Percentiles rank a stretch among this genome's conserved stretches.
Conservation (phyloP, 2,113 vertebrate species). For the Bubalus kerabau region DNA sequence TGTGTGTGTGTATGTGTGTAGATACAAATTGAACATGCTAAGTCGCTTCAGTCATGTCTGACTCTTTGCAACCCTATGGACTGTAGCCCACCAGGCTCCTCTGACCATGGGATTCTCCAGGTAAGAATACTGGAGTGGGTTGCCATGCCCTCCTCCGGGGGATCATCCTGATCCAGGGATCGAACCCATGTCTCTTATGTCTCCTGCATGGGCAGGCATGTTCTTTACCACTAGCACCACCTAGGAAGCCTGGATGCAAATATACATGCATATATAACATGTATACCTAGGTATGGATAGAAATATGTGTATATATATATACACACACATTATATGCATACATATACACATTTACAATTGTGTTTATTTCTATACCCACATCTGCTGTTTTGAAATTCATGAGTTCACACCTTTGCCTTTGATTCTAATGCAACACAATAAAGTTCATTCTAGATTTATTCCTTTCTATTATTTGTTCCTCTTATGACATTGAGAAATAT, state of each 20-base stretch:
- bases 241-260: background rate
- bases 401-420: background rate
- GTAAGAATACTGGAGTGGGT: background rate
- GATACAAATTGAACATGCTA: background rate
- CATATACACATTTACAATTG: background rate
- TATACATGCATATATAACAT: background rate
- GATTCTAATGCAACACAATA: background rate
- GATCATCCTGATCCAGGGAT: background rate
- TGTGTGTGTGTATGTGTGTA: background rate
- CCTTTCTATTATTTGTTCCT: background rate
- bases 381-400: background rate
- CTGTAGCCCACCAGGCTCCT: background rate
- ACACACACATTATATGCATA: background rate
- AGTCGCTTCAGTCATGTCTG: background rate
- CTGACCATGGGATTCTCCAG: background rate
- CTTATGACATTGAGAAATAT: background rate
- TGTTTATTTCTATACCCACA: background rate
- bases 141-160: background rate
- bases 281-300: background rate
- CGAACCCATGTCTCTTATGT: background rate
- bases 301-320: background rate
- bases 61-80: background rate
- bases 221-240: background rate
- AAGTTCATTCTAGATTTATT: background rate
- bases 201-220: background rate